phyloP scores from a whole-genome alignment of 2,113 vertebrate species.

The Petroica traversi region DNA sequence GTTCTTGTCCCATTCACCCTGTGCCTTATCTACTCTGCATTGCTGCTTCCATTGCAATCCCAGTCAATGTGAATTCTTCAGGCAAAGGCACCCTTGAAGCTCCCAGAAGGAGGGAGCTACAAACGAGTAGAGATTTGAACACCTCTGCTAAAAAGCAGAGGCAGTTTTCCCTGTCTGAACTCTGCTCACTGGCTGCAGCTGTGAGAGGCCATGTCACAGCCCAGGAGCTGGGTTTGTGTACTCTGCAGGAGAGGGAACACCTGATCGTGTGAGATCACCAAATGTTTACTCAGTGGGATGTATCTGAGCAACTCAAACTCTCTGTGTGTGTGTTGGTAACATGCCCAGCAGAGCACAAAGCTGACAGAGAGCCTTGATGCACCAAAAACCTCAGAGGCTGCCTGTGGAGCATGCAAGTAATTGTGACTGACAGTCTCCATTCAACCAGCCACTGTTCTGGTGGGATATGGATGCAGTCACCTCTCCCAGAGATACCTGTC shows the following conservation, averaged over 20 bases:
- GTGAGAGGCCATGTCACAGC: accelerated
- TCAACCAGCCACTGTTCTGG: not conserved
- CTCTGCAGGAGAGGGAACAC: not conserved
- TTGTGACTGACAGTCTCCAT: accelerated
- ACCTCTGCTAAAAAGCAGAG: not conserved
- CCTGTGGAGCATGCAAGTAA: accelerated
- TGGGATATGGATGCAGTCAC: not conserved
- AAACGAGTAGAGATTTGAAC: not conserved
- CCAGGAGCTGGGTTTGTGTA: not conserved
- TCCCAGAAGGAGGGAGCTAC: not conserved
- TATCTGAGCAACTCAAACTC: constrained; percentile 34
- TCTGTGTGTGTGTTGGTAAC: not conserved
- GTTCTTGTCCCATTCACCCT: not conserved
- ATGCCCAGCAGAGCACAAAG: not conserved
- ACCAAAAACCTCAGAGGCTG: not conserved
- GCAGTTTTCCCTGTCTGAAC: not conserved
- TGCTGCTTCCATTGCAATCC: not conserved
- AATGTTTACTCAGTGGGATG: constrained; percentile 7
- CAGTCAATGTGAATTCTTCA: not conserved
- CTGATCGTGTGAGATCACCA: not conserved
- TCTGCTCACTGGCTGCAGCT: accelerated
- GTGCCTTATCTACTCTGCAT: not conserved
- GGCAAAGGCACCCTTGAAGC: not conserved
- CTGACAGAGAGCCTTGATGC: not conserved
- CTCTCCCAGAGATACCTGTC: not conserved